Base-by-base conservation (phyloP, 2,888 invertebrate species). In the Ophion obscuratus region DNA sequence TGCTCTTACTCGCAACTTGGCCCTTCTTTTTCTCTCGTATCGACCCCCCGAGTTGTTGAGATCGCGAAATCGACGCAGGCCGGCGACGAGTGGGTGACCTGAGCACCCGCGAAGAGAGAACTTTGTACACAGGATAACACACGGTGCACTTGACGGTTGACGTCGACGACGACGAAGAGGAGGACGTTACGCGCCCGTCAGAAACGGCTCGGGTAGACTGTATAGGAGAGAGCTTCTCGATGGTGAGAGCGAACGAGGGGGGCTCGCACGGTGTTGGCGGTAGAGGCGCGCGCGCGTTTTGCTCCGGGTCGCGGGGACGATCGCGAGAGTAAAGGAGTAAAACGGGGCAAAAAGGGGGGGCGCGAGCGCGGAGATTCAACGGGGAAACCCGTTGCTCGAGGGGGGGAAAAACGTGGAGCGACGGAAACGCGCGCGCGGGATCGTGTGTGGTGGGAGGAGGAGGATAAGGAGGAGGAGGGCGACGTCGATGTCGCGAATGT, bases 381-480 rank as follows among this genome's bases (percentile, higher is more conserved):
- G 85, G 66, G 66, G 80, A 76, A 76, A 86, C 88, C 82, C 84
- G 84, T 81, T 81, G 82, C 85, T 85, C 73, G 84, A 80, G 81
- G 79, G 87, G 85, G 84, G 80, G n/a, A n/a, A 84, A 82, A 81
- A 71, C 81, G 83, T 86, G 85, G 83, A 85, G 84, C 87, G 87
- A 67, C 67, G 75, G 80, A 81, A 44, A n/a, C n/a, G n/a, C 81
- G 71, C 62, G 83, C 74, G 83, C 74, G 44, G 81, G 78, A 84
- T 87, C 85, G 88, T 83, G 88, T 83, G n/a, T 78, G 68, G 78
- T 78, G 81, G 84, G 71, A 71, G 81, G 76, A 64, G 84, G 80
- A 95, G 95, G 95, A 95, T 95, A 78, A 89, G 40, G 90, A 87
- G 89, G 92, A 95, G 95, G 95, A 95, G 95, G 95, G 80, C 57